Evolutionary conservation across 2,797 vertebrate genomes (phyloP), one percentile per base, ranked within the genome.

Genomic region (Tangara arthus): DNA sequence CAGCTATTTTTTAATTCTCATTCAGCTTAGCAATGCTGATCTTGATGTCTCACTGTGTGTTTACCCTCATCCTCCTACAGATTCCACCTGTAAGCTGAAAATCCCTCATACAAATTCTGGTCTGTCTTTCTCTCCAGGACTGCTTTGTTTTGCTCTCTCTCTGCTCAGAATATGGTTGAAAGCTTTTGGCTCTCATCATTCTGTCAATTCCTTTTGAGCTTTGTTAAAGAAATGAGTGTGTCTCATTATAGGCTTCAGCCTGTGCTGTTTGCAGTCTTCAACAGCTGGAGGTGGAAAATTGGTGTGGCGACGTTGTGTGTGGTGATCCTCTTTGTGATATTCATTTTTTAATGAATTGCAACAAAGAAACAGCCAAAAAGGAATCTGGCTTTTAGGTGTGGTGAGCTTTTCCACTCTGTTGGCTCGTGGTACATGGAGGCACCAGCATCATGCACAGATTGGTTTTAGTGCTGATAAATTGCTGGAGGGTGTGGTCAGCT

Each of bases 81-180:
- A 94, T 96, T 92, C 92, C 46, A 37, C 90, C 89, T 71, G 19
- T 21, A 15, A 76, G 72, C 73, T 87, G 42, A 85, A 96, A 96
- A 97, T 97, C 95, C 96, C 93, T 89, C 73, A 75, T 91, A 91
- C 60, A 81, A 93, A 95, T 96, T 94, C 82, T 81, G 39, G 3
- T 66, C 72, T 70, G 37, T 9, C 57, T 78, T 78, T 57, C 82
- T 86, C 39, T 83, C 80, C 23, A 37, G 50, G 52, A 71, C 42
- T 65, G 30, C 49, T 94, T 94, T 83, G 72, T 91, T 93, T 86
- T 86, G 89, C 72, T 82, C 30, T 52, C 55, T 70, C 30, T 73
- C 39, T 0, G 6, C 64, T 71, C 35, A 37, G 32, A 82, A 72
- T 83, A 47, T 27, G 57, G 26, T 63, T 81, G 91, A 92, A 68